These are phyloP conservation scores for Patella ulyssiponensis DNA, from an alignment of 2,888 invertebrate genomes.

Conservation along the genomic window DNA sequence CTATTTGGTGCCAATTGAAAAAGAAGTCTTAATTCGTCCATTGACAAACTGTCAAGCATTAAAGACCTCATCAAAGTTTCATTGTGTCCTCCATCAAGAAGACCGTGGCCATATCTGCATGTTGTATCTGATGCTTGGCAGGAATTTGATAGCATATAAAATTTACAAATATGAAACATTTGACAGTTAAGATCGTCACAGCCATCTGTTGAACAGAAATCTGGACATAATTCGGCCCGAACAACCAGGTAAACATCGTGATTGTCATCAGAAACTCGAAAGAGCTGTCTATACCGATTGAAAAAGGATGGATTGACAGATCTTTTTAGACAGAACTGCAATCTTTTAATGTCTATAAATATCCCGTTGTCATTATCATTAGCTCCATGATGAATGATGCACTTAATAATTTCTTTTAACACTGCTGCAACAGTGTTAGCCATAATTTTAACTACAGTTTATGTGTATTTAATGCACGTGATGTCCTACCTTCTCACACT, in stretches of 20 bases:
- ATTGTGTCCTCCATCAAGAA: constrained; percentile 14
- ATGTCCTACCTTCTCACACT: no score
- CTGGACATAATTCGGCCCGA: background rate
- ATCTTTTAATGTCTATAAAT: no score
- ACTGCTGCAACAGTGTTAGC: no score
- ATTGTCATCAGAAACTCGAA: no score
- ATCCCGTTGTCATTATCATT: no score
- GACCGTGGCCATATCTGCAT: constrained; percentile 15
- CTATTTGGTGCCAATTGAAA: constrained; percentile 8
- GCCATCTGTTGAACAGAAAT: background rate
- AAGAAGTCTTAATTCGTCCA: constrained; percentile 6
- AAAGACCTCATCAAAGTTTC: background rate
- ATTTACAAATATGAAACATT: constrained; percentile 22
- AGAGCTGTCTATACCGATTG: no score
- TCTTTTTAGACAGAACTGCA: no score
- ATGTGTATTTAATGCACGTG: no score
- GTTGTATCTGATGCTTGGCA: background rate
- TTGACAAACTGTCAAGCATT: constrained; percentile 20
- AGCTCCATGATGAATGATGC: no score
- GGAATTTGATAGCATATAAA: constrained; percentile 20
- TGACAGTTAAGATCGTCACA: constrained; percentile 12
- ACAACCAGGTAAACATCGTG: background rate
- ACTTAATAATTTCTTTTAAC: no score
- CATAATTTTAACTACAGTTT: no score
- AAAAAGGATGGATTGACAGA: no score